Evolutionary conservation across 2,797 vertebrate genomes (phyloP), one percentile per base, ranked within the genome.

Genomic region (Acanthiza pusilla): DNA sequence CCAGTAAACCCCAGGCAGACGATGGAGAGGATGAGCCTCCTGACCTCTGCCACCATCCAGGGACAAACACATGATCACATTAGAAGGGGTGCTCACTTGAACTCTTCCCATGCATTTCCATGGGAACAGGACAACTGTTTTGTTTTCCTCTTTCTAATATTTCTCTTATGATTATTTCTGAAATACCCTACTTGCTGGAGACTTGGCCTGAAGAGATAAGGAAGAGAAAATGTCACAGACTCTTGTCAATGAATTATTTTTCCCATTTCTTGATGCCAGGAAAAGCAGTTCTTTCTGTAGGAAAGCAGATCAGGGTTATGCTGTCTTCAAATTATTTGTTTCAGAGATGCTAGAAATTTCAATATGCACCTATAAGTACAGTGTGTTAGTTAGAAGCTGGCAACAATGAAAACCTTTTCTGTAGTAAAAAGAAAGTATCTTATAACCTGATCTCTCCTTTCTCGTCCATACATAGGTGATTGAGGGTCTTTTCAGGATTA

Each of bases 231-330:
- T 94, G 71, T 93, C 90, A 83, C 29, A 84, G 47, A 21, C 48
- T 84, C 47, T 62, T 75, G 58, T 91, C 60, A 91, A 60, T 66
- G 36, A 57, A 88, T 94, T 60, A 57, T 92, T 95, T 91, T 94
- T 74, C 75, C 72, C 42, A 60, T 81, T 92, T 91, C 55, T 84
- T 61, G 79, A 81, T 92, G 92, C 94, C 94, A 97, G 93, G 82
- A 93, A 96, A 96, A 96, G 89, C 78, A 85, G 60, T 23, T 36
- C 21, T 91, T 58, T 32, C 54, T 94, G 63, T 36, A 83, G 55
- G 22, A 89, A 89, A 89, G 73, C 36, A 96, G 66, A 89, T 67
- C 51, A 53, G 55, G 34, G 26, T 70, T 72, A 55, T 22, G 21
- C 6, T 85, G 16, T 67, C 47, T 72, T 95, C 29, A 66, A 62